A percentile compares a stretch with the other conserved stretches of the same genome.
Evolutionary conservation across 1,140 invertebrate species (phyloP).

Genomic region (Protaetia brevitarsis): DNA sequence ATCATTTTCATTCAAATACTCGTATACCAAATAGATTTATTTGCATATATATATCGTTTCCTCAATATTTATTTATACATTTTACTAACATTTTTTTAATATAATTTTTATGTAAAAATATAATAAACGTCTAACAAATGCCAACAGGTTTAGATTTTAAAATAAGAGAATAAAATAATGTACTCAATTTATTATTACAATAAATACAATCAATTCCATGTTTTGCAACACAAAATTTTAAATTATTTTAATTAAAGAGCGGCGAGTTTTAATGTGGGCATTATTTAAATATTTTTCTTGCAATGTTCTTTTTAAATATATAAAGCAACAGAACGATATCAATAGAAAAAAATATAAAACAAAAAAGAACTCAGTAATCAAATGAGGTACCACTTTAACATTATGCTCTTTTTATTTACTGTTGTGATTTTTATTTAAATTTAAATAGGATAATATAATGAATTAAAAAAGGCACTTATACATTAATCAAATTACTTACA

Average conservation of each 20-base stretch:
- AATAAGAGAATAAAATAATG: slow-evolving; percentile 11
- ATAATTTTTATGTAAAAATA: slow-evolving; percentile 17
- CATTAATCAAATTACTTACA: slow-evolving; percentile 22
- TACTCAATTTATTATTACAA: slow-evolving; percentile 4
- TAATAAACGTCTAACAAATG: slow-evolving; percentile 12
- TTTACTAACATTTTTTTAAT: background rate
- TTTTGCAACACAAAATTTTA: background rate
- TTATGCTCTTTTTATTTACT: background rate
- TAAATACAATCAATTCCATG: slow-evolving; percentile 16
- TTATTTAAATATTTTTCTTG: background rate
- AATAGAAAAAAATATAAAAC: background rate
- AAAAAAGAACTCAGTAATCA: background rate
- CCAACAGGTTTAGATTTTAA: slow-evolving; percentile 11
- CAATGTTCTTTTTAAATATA: background rate
- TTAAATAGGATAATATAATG: slow-evolving; percentile 16
- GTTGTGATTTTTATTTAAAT: slow-evolving; percentile 4
- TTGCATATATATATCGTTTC: background rate
- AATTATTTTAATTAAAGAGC: no score
- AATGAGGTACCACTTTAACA: slow-evolving; percentile 2
- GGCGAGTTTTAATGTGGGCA: no score
- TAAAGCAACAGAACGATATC: slow-evolving; percentile 8
- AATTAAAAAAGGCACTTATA: slow-evolving; percentile 26
- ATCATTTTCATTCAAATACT: no score
- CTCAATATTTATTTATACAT: background rate
- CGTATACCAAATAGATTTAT: slow-evolving; percentile 9